Evolutionary conservation across 2,113 vertebrate species (phyloP).

Genomic region (Telmatochromis sp.): DNA sequence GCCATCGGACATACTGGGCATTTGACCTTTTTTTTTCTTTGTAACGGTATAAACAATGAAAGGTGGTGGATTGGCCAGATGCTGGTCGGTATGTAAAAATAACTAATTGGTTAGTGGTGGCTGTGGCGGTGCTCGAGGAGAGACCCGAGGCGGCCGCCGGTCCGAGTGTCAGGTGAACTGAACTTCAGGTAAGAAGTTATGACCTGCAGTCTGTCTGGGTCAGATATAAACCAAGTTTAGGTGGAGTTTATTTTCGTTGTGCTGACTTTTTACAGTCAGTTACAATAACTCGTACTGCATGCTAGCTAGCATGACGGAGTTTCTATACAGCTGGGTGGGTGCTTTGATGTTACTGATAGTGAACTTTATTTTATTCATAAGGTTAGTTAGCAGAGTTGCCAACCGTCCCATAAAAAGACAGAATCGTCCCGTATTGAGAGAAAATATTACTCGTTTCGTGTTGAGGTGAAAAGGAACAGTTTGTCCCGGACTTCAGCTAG

Average conservation of each 20-base stretch:
- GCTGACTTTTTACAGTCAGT: neutral
- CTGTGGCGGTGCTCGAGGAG: accelerated
- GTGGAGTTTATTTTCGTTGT: accelerated
- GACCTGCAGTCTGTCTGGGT: accelerated
- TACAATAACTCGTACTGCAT: neutral
- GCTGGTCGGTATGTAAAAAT: neutral
- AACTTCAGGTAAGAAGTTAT: neutral
- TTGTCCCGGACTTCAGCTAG: too few relatives aligned
- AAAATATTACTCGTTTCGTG: too few relatives aligned
- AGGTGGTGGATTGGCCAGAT: neutral
- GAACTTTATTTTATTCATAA: too few relatives aligned
- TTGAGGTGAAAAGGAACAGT: too few relatives aligned
- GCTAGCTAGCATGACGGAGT: accelerated
- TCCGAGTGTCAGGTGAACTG: neutral
- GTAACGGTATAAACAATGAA: neutral
- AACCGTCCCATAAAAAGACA: too few relatives aligned
- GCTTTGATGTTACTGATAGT: too few relatives aligned
- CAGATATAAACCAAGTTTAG: neutral
- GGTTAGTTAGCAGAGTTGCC: too few relatives aligned
- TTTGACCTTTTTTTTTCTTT: neutral
- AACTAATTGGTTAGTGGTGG: accelerated
- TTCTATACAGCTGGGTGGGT: neutral
- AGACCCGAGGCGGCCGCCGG: accelerated
- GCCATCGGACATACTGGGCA: accelerated
- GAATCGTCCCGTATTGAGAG: accelerated